Conservation (phyloP, 2,888 invertebrate genomes). For the Miltochrista miniata region DNA sequence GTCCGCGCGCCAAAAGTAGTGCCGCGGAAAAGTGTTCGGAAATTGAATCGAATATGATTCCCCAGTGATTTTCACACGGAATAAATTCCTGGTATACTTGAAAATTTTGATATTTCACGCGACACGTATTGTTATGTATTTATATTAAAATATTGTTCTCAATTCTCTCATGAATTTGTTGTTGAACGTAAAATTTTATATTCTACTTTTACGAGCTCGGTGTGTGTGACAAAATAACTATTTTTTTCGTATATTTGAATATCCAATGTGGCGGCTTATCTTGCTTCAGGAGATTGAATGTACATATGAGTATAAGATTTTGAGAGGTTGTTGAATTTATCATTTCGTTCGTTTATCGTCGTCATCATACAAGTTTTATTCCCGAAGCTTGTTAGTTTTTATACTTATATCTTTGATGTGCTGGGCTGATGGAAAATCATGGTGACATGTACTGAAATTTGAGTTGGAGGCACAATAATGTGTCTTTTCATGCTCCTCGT, state of each 20-base stretch:
- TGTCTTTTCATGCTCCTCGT: too few relatives aligned
- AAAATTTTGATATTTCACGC: slow-evolving; percentile 30
- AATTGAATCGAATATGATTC: slow-evolving; percentile 62
- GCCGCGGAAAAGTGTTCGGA: slow-evolving; percentile 53
- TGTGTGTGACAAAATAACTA: slow-evolving; percentile 19
- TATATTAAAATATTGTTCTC: slow-evolving; percentile 40
- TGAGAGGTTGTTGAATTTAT: not conserved
- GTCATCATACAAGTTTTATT: too few relatives aligned
- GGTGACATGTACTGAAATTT: too few relatives aligned
- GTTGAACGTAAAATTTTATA: slow-evolving; percentile 35
- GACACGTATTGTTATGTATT: slow-evolving; percentile 29
- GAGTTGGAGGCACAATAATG: too few relatives aligned
- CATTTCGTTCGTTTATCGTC: too few relatives aligned
- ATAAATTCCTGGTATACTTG: slow-evolving; percentile 32
- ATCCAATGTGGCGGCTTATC: slow-evolving; percentile 15
- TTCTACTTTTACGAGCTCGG: slow-evolving; percentile 29
- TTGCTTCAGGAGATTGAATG: not conserved
- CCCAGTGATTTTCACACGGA: slow-evolving; percentile 43
- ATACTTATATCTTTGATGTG: too few relatives aligned
- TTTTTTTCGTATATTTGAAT: slow-evolving; percentile 12
- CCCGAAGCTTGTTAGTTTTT: too few relatives aligned
- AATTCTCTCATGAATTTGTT: slow-evolving; percentile 21
- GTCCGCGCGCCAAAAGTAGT: slow-evolving; percentile 26
- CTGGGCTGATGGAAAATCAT: too few relatives aligned
- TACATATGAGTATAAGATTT: not conserved